These are phyloP conservation scores for Drosophila subobscura DNA, from an alignment of 1,140 invertebrate genomes.

Conservation along the genomic window DNA sequence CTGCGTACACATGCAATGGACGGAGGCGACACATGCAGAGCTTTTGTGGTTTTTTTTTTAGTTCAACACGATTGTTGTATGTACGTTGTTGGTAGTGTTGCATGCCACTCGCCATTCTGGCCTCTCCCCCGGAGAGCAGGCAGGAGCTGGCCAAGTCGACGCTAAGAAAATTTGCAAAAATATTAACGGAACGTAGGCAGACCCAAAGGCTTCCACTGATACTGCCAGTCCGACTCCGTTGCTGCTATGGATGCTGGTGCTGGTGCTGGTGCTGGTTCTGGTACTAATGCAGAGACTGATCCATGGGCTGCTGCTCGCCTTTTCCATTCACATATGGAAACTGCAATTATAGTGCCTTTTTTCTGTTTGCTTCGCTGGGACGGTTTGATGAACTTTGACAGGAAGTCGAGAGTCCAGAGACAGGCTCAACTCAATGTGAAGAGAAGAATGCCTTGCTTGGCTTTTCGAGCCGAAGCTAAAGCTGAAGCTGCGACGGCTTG, in stretches of 20 bases:
- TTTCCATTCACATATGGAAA: constrained; percentile 71
- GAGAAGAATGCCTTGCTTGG: constrained; percentile 21
- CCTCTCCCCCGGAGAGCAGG: constrained; percentile 22
- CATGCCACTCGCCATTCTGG: constrained; percentile 34
- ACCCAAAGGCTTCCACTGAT: constrained; percentile 47
- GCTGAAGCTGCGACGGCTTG: constrained; percentile 1
- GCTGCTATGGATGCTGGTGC: constrained; percentile 49
- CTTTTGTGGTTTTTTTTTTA: constrained; percentile 40
- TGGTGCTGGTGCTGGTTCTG: constrained; percentile 34
- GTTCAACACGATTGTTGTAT: constrained; percentile 44
- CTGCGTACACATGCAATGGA: constrained; percentile 60
- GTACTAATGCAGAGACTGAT: constrained; percentile 37
- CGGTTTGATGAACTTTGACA: constrained; percentile 81
- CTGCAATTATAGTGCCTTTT: constrained; percentile 67
- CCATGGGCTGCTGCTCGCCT: constrained; percentile 68
- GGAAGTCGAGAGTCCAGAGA: constrained; percentile 70
- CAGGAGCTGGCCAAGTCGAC: constrained; percentile 74
- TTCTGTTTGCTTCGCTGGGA: constrained; percentile 60
- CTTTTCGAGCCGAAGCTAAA: constrained; percentile 43
- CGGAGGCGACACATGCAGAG: constrained; percentile 52
- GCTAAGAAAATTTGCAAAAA: constrained; percentile 81
- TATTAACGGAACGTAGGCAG: constrained; percentile 79
- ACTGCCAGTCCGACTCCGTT: constrained; percentile 29
- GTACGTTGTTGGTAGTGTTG: constrained; percentile 61
- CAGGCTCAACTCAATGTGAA: constrained; percentile 58